These are phyloP conservation scores for Slavum lentiscoides DNA, from an alignment of 2,888 invertebrate species.

Conservation along the genomic window DNA sequence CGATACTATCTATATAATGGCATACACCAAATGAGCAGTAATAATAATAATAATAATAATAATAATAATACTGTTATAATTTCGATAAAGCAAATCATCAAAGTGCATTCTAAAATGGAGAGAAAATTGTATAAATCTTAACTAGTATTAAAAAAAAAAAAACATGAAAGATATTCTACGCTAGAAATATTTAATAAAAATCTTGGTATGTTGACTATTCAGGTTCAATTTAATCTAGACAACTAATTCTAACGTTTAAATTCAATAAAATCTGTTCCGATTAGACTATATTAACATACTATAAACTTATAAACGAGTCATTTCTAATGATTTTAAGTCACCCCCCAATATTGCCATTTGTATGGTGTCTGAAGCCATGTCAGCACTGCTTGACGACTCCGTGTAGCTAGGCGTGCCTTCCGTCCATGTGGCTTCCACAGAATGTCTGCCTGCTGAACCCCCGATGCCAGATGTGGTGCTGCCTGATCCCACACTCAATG, in stretches of 20 bases:
- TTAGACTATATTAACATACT: constrained; percentile 47
- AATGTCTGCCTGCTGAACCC: constrained; percentile 75
- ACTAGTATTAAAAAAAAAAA: background rate
- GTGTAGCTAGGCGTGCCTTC: constrained; percentile 98
- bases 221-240: constrained; percentile 26
- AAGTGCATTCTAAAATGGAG: constrained; percentile 22
- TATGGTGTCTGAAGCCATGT: constrained; percentile 64
- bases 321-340: constrained; percentile 50
- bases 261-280: constrained; percentile 34
- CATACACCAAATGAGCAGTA: constrained; percentile 17
- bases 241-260: constrained; percentile 20
- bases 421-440: constrained; percentile 96
- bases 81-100: constrained; percentile 25
- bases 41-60: constrained; percentile 10
- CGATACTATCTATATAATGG: constrained; percentile 21
- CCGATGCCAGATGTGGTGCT: constrained; percentile 64
- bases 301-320: constrained; percentile 48
- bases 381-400: constrained; percentile 91
- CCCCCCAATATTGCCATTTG: constrained; percentile 40
- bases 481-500: constrained; percentile 68
- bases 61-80: constrained; percentile 38
- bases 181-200: constrained; percentile 40
- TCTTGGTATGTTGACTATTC: constrained; percentile 25
- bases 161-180: constrained; percentile 5
- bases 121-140: constrained; percentile 8